Evolutionary conservation across 1,140 invertebrate species (phyloP), one percentile per base, ranked within the genome.

Genomic region (Eupeodes corollae): DNA sequence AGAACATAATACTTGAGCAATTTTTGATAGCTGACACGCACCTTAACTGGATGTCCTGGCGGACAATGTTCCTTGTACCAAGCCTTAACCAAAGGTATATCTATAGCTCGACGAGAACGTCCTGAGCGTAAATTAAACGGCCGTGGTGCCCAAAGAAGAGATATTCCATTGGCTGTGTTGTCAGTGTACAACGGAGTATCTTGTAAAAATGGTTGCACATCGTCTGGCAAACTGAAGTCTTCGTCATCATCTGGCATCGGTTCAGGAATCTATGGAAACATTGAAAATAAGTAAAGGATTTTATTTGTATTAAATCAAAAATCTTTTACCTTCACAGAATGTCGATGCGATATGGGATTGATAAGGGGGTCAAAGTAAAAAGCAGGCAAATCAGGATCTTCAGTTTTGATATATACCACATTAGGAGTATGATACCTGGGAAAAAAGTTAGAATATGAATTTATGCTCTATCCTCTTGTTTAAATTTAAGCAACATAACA

Each of bases 301-400:
- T 42, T 31, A 42, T 19, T 43, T 18, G 8, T 8, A 26, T 13
- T 21, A 26, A 26, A 26, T 26, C 8, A 26, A 26, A 35, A 16
- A 48, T 50, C 48, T 35, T 21, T 58, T 64, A 78, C 76, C 73
- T 86, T 94, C 2, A 88, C 21, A 26, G 89, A 81, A 73, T 94
- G 88, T 56, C 93, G 77, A 70, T 98, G 92, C 10, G 95, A 94
- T 56, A 99, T 99, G 5, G 97, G 95, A 74, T 99, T 99, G 51
- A 99, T 99, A 6, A 99, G 73, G 1, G 97, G 97, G 78, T 99
- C 97, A 75, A 98, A 99, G 70, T 99, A 99, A 70, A 99, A 99
- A 1, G 96, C 97, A 16, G 97, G 97, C 45, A 99, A 75, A 74
- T 99, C 97, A n/a, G 96, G 95, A 82, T 99, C 97, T 75, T 99